Evolutionary conservation across 2,888 invertebrate genomes (phyloP), one percentile per base, ranked within the genome.

Genomic region (Harpalus rubripes): DNA sequence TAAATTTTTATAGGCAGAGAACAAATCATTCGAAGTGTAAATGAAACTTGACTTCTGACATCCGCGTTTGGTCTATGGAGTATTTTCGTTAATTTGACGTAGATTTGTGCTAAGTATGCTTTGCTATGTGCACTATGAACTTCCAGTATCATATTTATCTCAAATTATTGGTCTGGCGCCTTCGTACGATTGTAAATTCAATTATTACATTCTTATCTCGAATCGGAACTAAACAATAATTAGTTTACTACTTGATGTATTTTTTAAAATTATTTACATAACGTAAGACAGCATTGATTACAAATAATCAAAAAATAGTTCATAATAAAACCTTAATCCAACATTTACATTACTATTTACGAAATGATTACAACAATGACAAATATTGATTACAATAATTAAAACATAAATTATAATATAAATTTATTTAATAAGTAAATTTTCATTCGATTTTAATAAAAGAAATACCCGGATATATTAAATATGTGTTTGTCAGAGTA

Each of bases 151-250:
- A 18, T 10, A 80, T 39, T 74, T 80, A 80, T 80, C 80, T 80
- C 10, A 80, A 80, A 80, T 63, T 8, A 41, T 39, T 41, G 63
- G 80, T 80, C 80, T 80, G 80, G 80, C 80, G 80, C 80, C 80
- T 63, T 10, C 12, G 2, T 8, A 18, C 52, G 44, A 74, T 74
- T 74, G 72, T 74, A 52, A 8, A 52, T 52, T 52, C 12, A 52
- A 52, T 52, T 52, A 52, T 52, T 52, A 52, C 44, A 52, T 52
- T 52, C 44, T 12, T 52, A 52, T 12, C 1, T 52, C 4, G 10
- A 52, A 52, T 52, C 44, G 44, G 44, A 52, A 52, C 44, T 52
- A 15, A 39, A 68, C 15, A 32, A 68, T 12, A 32, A 26, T 65
- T 65, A 26, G n/a, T 26, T 63, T 63, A 63, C 18, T 8, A 22